phyloP scores from a whole-genome alignment of 2,888 invertebrate genomes.

The Cephus runcator region DNA sequence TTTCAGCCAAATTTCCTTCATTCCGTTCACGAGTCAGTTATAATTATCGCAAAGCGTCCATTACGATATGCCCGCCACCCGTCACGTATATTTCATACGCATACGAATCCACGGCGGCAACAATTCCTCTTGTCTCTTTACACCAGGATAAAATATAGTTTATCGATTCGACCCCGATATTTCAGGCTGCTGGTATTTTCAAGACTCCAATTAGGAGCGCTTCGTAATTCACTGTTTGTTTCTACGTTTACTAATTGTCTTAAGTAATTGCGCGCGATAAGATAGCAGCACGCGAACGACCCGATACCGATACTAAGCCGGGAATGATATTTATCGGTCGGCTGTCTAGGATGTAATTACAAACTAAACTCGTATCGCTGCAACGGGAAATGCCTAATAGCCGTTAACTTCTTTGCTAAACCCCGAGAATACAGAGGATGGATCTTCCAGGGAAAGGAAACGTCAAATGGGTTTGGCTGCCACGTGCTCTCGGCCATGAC shows the following conservation, averaged over 20 bases:
- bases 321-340: background rate
- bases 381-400: constrained; percentile 50
- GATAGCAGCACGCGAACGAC: background rate
- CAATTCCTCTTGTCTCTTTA: background rate
- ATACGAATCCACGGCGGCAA: background rate
- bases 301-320: background rate
- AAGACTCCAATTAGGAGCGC: background rate
- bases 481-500: constrained; percentile 38
- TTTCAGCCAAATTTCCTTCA: background rate
- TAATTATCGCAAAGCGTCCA: background rate
- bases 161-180: background rate
- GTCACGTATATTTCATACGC: background rate
- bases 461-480: constrained; percentile 26
- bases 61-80: background rate
- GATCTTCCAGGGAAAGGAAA: constrained; percentile 32
- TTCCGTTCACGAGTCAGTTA: background rate
- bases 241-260: background rate
- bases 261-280: background rate
- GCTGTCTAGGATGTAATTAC: constrained; percentile 3
- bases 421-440: constrained; percentile 28
- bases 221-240: background rate
- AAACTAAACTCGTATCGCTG: background rate
- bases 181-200: background rate
- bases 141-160: background rate
- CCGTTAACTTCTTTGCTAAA: constrained; percentile 39